Conservation (phyloP, 2,888 invertebrate species). For the Amiota communis region DNA sequence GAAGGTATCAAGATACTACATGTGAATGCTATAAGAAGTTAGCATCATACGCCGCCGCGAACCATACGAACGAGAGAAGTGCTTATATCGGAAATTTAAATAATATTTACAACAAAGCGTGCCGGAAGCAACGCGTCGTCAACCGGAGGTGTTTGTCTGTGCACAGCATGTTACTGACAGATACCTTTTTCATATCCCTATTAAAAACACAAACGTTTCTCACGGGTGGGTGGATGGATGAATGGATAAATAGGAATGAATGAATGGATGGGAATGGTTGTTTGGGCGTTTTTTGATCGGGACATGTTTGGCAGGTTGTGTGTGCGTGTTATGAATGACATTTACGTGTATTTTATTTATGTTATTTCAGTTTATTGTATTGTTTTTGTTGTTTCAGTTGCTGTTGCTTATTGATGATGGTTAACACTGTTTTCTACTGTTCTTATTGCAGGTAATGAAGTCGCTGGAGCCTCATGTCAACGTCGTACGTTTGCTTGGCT, state of each 20-base stretch:
- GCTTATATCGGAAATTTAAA: slow-evolving; percentile 51
- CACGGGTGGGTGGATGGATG: background rate
- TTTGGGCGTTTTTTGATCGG: background rate
- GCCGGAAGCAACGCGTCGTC: slow-evolving; percentile 15
- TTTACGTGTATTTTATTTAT: slow-evolving; percentile 28
- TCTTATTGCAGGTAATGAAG: slow-evolving; percentile 84
- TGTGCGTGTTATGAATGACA: slow-evolving; percentile 4
- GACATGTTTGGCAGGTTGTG: background rate
- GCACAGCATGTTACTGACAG: slow-evolving; percentile 21
- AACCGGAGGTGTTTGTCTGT: background rate
- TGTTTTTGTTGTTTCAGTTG: slow-evolving; percentile 4
- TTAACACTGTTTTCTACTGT: background rate
- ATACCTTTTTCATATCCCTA: slow-evolving; percentile 15
- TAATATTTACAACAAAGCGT: slow-evolving; percentile 35
- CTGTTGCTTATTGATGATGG: slow-evolving; percentile 1
- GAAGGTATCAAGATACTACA: no score
- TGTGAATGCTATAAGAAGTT: no score
- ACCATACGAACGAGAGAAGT: slow-evolving; percentile 10
- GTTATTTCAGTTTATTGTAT: slow-evolving; percentile 27
- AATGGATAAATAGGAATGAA: background rate
- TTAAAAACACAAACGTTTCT: slow-evolving; percentile 3
- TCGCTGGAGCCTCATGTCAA: slow-evolving; percentile 91
- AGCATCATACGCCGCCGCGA: no score
- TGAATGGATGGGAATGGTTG: background rate
- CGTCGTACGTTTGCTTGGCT: slow-evolving; percentile 89